Evolutionary conservation across 2,797 vertebrate species (phyloP).

Genomic region (Heliangelus exortis): DNA sequence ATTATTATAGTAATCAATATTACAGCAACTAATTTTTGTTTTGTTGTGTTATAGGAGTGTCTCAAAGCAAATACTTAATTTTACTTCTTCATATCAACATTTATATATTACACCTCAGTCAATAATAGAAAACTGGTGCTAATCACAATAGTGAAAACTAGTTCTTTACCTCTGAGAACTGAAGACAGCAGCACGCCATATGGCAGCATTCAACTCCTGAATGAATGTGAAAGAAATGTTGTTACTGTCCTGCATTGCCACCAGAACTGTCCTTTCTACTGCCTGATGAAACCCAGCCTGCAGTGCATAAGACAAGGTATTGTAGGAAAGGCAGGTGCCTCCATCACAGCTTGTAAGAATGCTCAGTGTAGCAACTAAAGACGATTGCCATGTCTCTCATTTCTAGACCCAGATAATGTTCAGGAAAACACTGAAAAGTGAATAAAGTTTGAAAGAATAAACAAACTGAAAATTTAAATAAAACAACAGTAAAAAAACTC

Average conservation of each 20-base stretch:
- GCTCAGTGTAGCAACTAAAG: background rate
- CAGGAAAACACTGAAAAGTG: background rate
- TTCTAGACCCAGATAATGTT: background rate
- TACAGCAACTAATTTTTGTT: background rate
- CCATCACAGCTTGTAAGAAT: background rate
- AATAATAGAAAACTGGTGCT: background rate
- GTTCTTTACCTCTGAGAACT: background rate
- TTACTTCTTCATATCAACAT: background rate
- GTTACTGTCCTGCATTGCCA: accelerated
- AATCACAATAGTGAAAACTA: background rate
- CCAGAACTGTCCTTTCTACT: background rate
- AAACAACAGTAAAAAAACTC: background rate
- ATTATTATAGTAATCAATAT: background rate
- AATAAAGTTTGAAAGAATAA: background rate
- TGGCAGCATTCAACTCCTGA: background rate
- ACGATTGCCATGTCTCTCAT: background rate
- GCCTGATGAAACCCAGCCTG: background rate
- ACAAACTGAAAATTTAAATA: background rate
- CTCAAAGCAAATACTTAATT: background rate
- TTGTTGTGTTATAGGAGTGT: background rate
- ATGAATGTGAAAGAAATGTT: background rate
- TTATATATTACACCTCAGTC: background rate
- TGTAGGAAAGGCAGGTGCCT: background rate
- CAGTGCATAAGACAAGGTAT: background rate
- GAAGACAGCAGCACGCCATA: background rate